phyloP scores from a whole-genome alignment of 2,797 vertebrate species.

The Acanthopagrus latus region DNA sequence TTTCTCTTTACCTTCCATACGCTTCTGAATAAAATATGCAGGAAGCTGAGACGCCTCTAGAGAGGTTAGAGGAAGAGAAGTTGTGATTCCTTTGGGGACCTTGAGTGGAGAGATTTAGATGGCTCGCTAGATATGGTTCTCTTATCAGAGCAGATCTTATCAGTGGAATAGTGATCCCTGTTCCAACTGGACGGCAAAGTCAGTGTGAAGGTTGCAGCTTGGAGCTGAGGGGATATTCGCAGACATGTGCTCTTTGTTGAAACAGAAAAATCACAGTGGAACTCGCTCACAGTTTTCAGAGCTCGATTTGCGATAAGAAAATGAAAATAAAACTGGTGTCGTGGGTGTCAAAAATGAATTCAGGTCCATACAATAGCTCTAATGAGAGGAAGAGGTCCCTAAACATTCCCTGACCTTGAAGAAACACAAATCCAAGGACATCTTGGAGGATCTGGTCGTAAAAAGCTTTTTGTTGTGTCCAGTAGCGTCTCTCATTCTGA shows the following conservation, averaged over 20 bases:
- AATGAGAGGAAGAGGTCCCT: constrained; percentile 11
- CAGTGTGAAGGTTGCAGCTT: constrained; percentile 53
- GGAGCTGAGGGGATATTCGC: constrained; percentile 11
- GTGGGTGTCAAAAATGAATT: constrained; percentile 19
- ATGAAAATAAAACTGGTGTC: constrained; percentile 10
- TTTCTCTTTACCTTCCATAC: constrained; percentile 24
- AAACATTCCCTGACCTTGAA: constrained; percentile 29
- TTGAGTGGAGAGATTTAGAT: constrained; percentile 33
- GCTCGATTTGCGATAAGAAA: not conserved
- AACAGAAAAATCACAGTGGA: constrained; percentile 10
- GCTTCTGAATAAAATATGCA: constrained; percentile 56
- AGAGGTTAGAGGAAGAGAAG: constrained; percentile 33
- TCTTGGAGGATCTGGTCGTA: not conserved
- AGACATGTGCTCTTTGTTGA: constrained; percentile 8
- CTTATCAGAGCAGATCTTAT: constrained; percentile 63
- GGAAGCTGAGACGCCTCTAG: constrained; percentile 34
- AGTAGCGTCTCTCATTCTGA: not conserved
- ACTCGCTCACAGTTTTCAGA: constrained; percentile 9
- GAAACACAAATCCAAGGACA: constrained; percentile 24
- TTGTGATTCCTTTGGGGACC: constrained; percentile 44
- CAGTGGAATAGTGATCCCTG: constrained; percentile 44
- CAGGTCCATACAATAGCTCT: constrained; percentile 23
- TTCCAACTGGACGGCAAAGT: constrained; percentile 54
- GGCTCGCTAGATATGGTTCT: constrained; percentile 43
- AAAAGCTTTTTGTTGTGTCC: constrained; percentile 20